Conservation (phyloP, 92 coral and sea anemone species). For the Porites rus region DNA sequence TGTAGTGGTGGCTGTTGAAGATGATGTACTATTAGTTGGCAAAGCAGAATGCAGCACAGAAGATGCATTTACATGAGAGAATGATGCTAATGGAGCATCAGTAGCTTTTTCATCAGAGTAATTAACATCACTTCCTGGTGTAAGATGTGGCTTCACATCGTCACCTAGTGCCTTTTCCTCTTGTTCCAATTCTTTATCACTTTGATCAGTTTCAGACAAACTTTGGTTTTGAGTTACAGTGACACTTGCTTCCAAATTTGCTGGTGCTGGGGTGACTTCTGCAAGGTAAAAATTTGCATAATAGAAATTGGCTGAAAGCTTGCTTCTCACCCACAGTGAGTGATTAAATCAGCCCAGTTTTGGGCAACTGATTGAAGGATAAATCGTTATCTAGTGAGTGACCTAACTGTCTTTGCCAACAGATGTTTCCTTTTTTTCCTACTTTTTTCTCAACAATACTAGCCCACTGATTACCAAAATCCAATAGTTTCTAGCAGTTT, state of each 20-base stretch:
- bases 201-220: neutral
- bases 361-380: too few species aligned
- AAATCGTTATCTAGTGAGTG: too few species aligned
- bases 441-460: too few species aligned
- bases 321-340: neutral
- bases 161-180: constrained; percentile 5
- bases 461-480: too few species aligned
- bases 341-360: too few species aligned
- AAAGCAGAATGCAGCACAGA: neutral
- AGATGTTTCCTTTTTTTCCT: too few species aligned
- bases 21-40: neutral
- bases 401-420: too few species aligned
- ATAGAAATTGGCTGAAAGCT: neutral
- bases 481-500: too few species aligned
- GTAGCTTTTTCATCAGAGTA: neutral
- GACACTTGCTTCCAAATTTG: neutral
- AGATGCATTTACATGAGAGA: neutral
- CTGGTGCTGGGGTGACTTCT: constrained; percentile 3
- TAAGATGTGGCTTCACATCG: neutral
- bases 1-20: neutral
- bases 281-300: neutral
- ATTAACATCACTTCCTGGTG: constrained; percentile 1
- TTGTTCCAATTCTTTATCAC: constrained; percentile 23
- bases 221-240: neutral
- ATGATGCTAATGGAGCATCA: neutral